Evolutionary conservation across 2,113 vertebrate genomes (phyloP).

Genomic region (Grammomys surdaster): DNA sequence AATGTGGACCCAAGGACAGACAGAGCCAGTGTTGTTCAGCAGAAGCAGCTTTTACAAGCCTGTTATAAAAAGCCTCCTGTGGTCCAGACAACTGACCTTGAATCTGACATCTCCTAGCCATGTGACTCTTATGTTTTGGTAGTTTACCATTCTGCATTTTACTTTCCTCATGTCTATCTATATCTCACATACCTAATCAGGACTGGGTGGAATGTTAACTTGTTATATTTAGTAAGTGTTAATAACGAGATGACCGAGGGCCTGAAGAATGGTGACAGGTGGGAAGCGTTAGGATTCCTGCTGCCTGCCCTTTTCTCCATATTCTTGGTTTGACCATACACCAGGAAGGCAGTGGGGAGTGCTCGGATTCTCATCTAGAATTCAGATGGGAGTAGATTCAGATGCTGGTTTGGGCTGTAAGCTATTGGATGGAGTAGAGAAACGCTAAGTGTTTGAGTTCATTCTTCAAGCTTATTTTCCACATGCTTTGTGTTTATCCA

Average conservation of each 20-base stretch:
- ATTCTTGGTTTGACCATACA: not conserved
- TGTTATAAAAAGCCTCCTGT: not conserved
- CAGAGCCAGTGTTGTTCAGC: not conserved
- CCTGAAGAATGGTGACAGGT: not conserved
- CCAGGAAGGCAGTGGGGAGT: not conserved
- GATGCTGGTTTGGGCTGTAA: not conserved
- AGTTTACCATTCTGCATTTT: slow-evolving; percentile 13
- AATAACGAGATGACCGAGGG: not conserved
- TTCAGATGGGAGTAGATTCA: not conserved
- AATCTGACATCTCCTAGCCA: not conserved
- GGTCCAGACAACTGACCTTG: not conserved
- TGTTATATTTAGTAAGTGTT: not conserved
- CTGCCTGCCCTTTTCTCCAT: not conserved
- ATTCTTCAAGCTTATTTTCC: slow-evolving; percentile 35
- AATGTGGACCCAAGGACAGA: not conserved
- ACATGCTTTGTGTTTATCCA: slow-evolving; percentile 27
- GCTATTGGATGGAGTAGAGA: not conserved
- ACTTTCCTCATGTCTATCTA: not conserved
- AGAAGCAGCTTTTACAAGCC: not conserved
- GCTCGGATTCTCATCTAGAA: not conserved
- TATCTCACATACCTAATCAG: not conserved
- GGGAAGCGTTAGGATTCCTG: not conserved
- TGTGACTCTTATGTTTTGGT: not conserved
- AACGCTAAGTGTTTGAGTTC: slow-evolving; percentile 28
- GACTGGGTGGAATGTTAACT: not conserved